Conservation (phyloP, 2,888 invertebrate species). For the Ischnura elegans region DNA sequence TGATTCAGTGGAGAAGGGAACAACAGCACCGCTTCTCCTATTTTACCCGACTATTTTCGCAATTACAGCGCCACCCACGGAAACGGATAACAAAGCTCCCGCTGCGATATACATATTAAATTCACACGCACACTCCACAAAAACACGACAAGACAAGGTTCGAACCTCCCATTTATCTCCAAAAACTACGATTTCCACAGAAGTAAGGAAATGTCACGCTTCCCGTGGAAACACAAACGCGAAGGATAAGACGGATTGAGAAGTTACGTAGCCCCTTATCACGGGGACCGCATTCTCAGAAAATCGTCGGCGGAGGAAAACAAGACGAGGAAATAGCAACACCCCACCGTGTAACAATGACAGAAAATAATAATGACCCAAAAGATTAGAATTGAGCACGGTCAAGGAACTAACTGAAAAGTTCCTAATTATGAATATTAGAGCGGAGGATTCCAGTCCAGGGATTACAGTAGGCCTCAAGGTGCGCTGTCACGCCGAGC, state of each 20-base stretch:
- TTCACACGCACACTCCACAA: too few relatives aligned
- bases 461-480: too few relatives aligned
- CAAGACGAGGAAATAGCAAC: too few relatives aligned
- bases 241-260: not conserved
- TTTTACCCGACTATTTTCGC: not conserved
- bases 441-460: too few relatives aligned
- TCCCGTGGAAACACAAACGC: not conserved
- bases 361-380: too few relatives aligned
- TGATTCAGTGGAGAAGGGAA: not conserved
- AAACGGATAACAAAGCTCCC: not conserved
- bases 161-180: not conserved
- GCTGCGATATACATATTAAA: not conserved
- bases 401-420: too few relatives aligned
- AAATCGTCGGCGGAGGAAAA: not conserved
- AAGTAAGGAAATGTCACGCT: not conserved
- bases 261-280: slow-evolving; percentile 26
- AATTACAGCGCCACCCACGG: not conserved
- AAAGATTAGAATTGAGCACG: too few relatives aligned
- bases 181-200: not conserved
- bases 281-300: not conserved
- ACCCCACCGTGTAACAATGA: too few relatives aligned
- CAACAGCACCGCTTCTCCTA: not conserved
- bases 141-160: too few relatives aligned
- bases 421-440: too few relatives aligned
- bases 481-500: too few relatives aligned